Percentiles rank a stretch among this genome's conserved stretches.
phyloP scores from a whole-genome alignment of 2,888 invertebrate genomes.

The Tanypteryx hageni region DNA sequence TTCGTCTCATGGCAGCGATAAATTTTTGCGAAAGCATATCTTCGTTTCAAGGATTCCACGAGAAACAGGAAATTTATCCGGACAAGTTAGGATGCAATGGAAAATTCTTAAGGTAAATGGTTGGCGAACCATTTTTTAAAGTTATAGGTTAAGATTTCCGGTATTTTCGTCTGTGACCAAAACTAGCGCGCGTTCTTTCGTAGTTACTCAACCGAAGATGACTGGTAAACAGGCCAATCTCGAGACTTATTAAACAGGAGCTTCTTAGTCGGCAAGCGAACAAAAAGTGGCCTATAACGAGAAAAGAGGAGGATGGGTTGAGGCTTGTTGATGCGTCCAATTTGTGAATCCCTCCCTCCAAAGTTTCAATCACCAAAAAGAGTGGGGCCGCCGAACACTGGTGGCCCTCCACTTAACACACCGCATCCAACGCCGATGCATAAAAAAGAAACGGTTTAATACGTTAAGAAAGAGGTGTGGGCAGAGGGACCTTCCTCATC shows the following conservation, averaged over 20 bases:
- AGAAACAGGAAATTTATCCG: no score
- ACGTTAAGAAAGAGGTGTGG: neutral
- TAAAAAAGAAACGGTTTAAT: slow-evolving; percentile 17
- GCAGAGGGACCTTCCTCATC: neutral
- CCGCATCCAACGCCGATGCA: neutral
- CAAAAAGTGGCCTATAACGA: neutral
- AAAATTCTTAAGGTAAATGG: no score
- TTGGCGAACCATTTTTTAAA: no score
- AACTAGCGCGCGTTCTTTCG: neutral
- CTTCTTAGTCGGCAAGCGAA: no score
- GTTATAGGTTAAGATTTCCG: no score
- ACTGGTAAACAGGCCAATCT: no score
- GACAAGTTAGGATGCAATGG: no score
- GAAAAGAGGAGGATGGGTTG: neutral
- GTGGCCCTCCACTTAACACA: neutral
- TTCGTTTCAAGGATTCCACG: no score
- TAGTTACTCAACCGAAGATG: neutral
- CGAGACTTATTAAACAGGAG: no score
- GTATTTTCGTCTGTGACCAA: neutral
- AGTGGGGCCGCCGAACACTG: neutral
- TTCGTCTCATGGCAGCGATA: no score
- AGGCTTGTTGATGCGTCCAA: neutral
- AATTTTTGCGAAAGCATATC: no score
- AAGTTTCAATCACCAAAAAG: no score
- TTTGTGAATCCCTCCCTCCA: neutral